Evolutionary conservation across 64 coral and sea anemone genomes (phyloP).

Genomic region (Acropora yongei): DNA sequence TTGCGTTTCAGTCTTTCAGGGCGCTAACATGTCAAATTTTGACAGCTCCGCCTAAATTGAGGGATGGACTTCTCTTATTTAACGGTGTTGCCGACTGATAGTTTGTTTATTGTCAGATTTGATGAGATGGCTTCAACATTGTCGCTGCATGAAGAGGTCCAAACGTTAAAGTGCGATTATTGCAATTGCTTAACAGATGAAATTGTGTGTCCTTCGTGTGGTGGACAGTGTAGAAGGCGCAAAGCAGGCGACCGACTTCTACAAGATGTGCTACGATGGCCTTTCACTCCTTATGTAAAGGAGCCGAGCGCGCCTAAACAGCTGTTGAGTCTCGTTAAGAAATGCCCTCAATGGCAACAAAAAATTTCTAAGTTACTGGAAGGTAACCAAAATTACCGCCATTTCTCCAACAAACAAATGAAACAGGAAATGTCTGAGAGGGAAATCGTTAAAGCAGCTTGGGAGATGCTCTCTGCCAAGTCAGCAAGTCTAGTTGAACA

Average conservation of each 20-base stretch:
- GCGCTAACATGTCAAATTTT: too few species aligned
- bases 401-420: slow-evolving; percentile 14
- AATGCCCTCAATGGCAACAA: slow-evolving; percentile 14
- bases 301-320: neutral
- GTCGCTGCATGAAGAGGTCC: neutral
- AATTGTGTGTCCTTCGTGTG: neutral
- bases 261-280: neutral
- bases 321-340: neutral
- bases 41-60: too few species aligned
- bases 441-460: neutral
- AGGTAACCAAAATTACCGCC: neutral
- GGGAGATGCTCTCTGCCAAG: neutral
- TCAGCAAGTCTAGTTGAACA: neutral
- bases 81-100: too few species aligned
- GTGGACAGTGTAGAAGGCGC: neutral
- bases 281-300: neutral
- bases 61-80: too few species aligned
- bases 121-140: too few species aligned
- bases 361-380: neutral
- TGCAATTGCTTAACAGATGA: neutral
- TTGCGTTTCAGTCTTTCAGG: too few species aligned
- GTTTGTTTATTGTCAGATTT: too few species aligned
- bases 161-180: neutral
- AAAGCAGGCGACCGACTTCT: neutral
- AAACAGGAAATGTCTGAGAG: neutral